Base-by-base conservation (phyloP, 1,140 invertebrate genomes). In the Drosophila lacteicornis region DNA sequence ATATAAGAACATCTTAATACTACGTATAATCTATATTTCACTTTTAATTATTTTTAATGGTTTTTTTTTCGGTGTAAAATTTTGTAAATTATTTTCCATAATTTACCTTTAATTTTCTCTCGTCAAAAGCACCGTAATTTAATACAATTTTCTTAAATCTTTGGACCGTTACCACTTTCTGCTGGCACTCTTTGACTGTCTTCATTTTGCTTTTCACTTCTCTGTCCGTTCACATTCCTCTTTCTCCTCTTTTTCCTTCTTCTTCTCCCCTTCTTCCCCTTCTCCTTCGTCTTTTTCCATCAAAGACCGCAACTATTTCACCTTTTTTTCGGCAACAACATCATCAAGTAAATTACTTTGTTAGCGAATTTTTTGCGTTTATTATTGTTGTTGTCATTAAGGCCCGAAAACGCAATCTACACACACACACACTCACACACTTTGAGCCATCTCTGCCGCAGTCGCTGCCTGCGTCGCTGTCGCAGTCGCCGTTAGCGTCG, bases 371-470 rank as follows among this genome's bases (percentile, higher is more conserved):
- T 65, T 69, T 50, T 33, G 71, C 50, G 19, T 22, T 22, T 22
- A 45, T 56, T 59, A 49, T 56, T 74, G 58, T 51, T 81, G 36
- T 69, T 66, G 77, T 45, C 46, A 75, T 58, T 78, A 80, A 80
- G 63, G 71, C 76, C 67, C 75, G 66, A 86, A 82, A 88, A 84
- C 68, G 77, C 84, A 82, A 82, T 80, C 63, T 53, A 66, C 67
- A 74, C 79, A 60, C 57, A 61, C 53, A 74, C 50, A 61, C 38
- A 67, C 33, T 19, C 11, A 17, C 42, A 76, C 58, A 62, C 51
- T 68, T 59, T 83, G 76, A 88, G 80, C 73, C 84, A 65, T 33
- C 57, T 62, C 55, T 42, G 66, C 25, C 60, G 38, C 61, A 11
- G 65, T 30, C 59, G 49, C 53, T 42, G 66, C 33, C 60, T 30